Evolutionary conservation across 2,888 invertebrate species (phyloP), one percentile per base, ranked within the genome.

Genomic region (Drosophila vallismaia): DNA sequence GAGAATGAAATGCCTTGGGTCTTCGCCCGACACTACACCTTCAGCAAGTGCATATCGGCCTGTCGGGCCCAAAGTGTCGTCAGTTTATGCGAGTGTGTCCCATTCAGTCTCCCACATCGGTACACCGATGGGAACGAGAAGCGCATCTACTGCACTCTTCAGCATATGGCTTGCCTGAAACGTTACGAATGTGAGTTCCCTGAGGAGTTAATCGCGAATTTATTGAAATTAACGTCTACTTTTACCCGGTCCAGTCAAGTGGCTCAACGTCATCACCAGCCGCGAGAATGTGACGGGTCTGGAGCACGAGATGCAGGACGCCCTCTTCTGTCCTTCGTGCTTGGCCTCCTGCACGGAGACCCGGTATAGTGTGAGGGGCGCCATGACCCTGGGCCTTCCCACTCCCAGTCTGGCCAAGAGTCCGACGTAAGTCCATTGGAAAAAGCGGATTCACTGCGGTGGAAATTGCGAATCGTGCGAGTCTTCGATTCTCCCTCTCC

Each of bases 11-110:
- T 86, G n/a, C 75, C 81, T 2, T 71, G 88, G 9, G 74, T 88
- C 10, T 81, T 81, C 77, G 88, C 87, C 0, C 75, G 84, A 2
- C 90, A 91, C 77, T 94, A 94, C 79, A 94, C 93, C 4, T 93
- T 93, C 86, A 94, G 93, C 73, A 92, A 93, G 31, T 94, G 94
- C 80, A 92, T 94, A 53, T 91, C 93, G 2, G 90, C 91, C 31
- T 94, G 94, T 78, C 92, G 93, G 0, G 92, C 93, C 0, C 88
- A 88, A 36, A 92, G 93, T 8, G 90, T 94, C 0, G 89, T 90
- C 68, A 91, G 92, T 0, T 88, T 93, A 0, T 94, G 94, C 82
- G 92, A 92, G 44, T 94, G 94, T 74, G 91, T 92, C 0, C 94
- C 94, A 0, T 94, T 93, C 82, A 93, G 91, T 77, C 56, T 78